Evolutionary conservation across 2,113 vertebrate genomes (phyloP), one percentile per base, ranked within the genome.

Genomic region (Amblyornis subalaris): DNA sequence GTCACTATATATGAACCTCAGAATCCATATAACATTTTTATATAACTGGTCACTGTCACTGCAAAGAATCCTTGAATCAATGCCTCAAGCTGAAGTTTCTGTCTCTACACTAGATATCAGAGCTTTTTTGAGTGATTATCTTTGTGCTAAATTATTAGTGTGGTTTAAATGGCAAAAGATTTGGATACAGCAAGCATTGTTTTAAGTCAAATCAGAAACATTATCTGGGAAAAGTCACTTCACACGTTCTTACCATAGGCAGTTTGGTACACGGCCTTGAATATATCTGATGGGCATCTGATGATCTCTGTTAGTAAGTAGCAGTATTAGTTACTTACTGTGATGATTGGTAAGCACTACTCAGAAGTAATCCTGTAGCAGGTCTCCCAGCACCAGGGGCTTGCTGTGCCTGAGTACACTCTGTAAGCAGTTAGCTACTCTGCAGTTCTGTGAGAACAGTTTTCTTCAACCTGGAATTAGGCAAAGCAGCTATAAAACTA

Each of bases 381-480:
- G 48, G 21, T 24, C 7, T 64, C 10, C 8, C 11, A n/a, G 12
- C 10, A 67, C 6, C 0, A 0, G 14, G 48, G 25, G 10, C 8
- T 61, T 67, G 10, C 12, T 71, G n/a, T 75, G 28, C 25, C 47
- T 82, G 16, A 19, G 18, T 19, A 48, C 0, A 1, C 7, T 28
- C 8, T 3, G 3, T 21, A 62, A 57, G 8, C 24, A 48, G 31
- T 11, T 38, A 71, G 12, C 15, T 83, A 35, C 33, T 23, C 33
- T 29, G 19, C 66, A 35, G 7, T 53, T 44, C 21, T 25, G 5
- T 29, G 7, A 82, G 15, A 53, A 71, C 2, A 51, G 26, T 18
- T 6, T 11, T 36, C 50, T 50, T 48, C 57, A 44, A 50, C 10
- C 4, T n/a, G 53, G 12, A 61, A 4, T 33, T 51, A 54, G 0